Evolutionary conservation across 2,113 vertebrate species (phyloP), one percentile per base, ranked within the genome.

Genomic region (Brevimyrus niger): DNA sequence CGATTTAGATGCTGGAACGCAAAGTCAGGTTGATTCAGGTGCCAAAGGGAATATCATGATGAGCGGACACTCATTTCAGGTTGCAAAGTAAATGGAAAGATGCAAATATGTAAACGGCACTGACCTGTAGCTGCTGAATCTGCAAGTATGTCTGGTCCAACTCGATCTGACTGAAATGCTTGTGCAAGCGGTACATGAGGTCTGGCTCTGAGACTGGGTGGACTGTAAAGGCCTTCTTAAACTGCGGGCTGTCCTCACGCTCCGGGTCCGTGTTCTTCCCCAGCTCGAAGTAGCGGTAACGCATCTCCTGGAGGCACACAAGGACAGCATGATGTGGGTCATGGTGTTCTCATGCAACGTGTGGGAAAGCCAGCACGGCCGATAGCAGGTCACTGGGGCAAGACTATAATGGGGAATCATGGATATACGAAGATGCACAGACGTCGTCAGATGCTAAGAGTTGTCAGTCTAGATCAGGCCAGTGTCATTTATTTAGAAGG

Each of bases 141-240:
- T 98, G 97, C 27, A 91, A 92, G 90, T 99, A 98, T 0, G 97
- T 96, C 93, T 92, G 94, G 35, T 97, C 97, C 93, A 99, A 92
- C 93, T 98, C 97, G 51, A 99, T 97, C 90, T 97, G 96, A 88
- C 97, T 98, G 96, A 98, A 98, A 90, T 94, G 97, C 58, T 97
- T 98, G 92, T 99, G 97, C 1, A 99, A 95, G 17, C 97, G 97
- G 92, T 99, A 99, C 98, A 99, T 99, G 90, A 99, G 95, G 2
- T 94, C 95, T 0, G 96, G 91, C 3, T 99, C 98, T 0, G 97
- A 95, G n/a, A 99, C 96, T 0, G 98, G 98, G 90, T 99, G 96
- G 48, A 98, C 97, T 0, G 97, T 94, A 50, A 98, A 95, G 84
- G 98, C 97, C 0, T 94, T 96, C 89, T 96, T 96, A 91, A 99